Evolutionary conservation across 2,888 invertebrate species (phyloP), one percentile per base, ranked within the genome.

Genomic region (Nomada lathburiana): DNA sequence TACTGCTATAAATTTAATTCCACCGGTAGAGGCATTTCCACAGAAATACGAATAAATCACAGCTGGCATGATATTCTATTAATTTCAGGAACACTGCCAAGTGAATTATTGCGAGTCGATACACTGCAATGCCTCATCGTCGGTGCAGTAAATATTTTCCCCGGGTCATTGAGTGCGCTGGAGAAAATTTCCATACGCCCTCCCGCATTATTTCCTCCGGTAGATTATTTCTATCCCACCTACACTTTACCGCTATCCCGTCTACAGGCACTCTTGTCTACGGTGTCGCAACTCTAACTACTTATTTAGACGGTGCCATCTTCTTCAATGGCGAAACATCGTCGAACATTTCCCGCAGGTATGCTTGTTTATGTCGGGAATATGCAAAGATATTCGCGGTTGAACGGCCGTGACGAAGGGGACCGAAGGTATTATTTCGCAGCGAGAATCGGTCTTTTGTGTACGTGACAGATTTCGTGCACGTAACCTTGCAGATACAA

Each of bases 31-130:
- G 75, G 76, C 67, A 63, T 80, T 84, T 75, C 75, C 80, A 79
- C 76, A 47, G 77, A 86, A 86, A 86, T 86, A 77, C 82, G 72
- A 86, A 84, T 87, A 86, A 86, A 86, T 87, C 86, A 84, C 70
- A 57, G 53, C 57, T 70, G 62, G 67, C 82, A 74, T 60, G 85
- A 86, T 86, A 87, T 86, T 86, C 86, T 82, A 86, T 87, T 87
- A 86, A 87, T 87, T 84, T 87, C 80, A 75, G 64, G 75, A 82
- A 77, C 87, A 84, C 57, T 53, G 53, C 53, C 77, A 44, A 63
- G 65, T 86, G 82, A 87, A 87, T 86, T 86, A 86, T 84, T 76
- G 73, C 70, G 57, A 79, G 76, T 59, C 82, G 73, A 85, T 82
- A 76, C 74, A 82, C 78, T 52, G 70, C 76, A 53, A 64, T 72